A percentile compares a stretch with the other conserved stretches of the same genome.
phyloP scores from a whole-genome alignment of 2,888 invertebrate genomes.

The Julus scandinavius region DNA sequence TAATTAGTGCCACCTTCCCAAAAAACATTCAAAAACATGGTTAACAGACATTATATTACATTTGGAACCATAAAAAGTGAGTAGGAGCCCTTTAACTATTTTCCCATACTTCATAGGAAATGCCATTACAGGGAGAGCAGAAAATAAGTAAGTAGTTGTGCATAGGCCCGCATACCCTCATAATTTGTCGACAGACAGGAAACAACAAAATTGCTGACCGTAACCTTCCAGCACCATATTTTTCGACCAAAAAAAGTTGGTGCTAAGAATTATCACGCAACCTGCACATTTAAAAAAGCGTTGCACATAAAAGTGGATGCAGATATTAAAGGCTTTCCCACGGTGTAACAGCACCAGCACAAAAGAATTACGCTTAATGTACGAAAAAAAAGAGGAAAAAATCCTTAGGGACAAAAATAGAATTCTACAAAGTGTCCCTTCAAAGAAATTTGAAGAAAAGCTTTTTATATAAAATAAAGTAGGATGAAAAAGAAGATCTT shows the following conservation, averaged over 20 bases:
- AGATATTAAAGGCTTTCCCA: neutral
- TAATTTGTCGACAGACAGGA: constrained; percentile 30
- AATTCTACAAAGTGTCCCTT: constrained; percentile 12
- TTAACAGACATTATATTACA: no score
- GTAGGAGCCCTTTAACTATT: no score
- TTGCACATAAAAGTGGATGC: neutral
- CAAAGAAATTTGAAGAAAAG: neutral
- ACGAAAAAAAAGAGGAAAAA: constrained; percentile 1
- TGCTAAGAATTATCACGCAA: constrained; percentile 15
- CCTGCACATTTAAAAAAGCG: constrained; percentile 8
- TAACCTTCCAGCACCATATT: neutral
- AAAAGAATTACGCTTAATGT: neutral
- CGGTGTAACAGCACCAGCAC: neutral
- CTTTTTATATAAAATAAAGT: neutral
- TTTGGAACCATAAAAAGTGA: no score
- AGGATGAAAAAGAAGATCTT: neutral
- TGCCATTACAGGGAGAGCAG: neutral
- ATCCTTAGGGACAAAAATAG: neutral
- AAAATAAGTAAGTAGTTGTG: neutral
- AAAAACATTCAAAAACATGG: no score
- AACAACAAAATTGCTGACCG: constrained; percentile 43
- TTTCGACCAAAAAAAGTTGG: neutral
- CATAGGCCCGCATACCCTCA: neutral
- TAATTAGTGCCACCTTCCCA: no score
- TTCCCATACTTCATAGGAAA: neutral